Percentiles rank a stretch among this genome's conserved stretches.
Conservation (phyloP, 2,113 vertebrate genomes). For the Excalfactoria chinensis region DNA sequence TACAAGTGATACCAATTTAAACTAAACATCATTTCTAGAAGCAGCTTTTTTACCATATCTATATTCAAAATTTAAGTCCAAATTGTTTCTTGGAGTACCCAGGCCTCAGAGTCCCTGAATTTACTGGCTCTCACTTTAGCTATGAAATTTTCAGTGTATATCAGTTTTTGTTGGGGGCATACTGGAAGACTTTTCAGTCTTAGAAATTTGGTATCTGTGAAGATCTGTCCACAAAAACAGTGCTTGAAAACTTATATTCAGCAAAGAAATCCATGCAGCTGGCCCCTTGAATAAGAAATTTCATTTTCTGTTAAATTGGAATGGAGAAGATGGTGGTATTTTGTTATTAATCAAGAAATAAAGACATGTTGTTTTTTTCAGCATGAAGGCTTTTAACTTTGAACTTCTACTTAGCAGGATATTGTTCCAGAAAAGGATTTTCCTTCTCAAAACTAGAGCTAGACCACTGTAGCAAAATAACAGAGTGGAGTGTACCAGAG, state of each 20-base stretch:
- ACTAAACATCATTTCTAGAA: neutral
- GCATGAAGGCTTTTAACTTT: neutral
- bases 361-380: neutral
- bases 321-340: neutral
- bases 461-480: neutral
- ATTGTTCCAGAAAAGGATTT: neutral
- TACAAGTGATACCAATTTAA: neutral
- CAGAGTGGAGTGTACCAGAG: neutral
- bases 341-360: neutral
- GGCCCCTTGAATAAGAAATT: neutral
- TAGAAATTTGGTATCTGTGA: neutral
- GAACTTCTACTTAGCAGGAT: neutral
- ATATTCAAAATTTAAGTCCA: neutral
- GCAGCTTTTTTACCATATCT: neutral
- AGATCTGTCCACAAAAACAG: accelerated
- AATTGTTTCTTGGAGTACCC: neutral
- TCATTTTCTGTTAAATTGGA: neutral
- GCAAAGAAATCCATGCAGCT: neutral
- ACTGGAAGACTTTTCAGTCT: neutral
- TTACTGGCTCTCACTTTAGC: neutral
- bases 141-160: neutral
- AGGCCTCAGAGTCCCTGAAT: neutral
- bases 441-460: neutral
- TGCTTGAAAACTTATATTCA: neutral
- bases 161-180: neutral